Base-by-base conservation (phyloP, 2,888 invertebrate species). In the Orchesellides sinensis region DNA sequence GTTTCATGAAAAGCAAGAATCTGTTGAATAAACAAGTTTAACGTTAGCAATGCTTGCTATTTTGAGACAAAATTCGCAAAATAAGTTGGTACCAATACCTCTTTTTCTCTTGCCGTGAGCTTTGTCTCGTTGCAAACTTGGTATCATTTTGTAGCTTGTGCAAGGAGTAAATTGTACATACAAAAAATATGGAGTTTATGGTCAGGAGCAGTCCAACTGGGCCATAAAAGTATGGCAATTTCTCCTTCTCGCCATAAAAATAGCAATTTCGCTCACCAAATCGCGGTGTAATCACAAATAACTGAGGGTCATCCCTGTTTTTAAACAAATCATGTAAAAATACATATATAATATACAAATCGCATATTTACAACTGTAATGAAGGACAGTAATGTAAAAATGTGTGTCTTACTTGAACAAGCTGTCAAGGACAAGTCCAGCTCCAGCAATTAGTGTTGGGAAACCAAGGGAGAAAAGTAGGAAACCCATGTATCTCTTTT, bases 221-320 rank as follows among this genome's bases (percentile, higher is more conserved):
- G 6, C 95, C 96, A 90, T 93, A 96, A 91, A 96, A 96, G 91
- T 95, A 96, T 5, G 95, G 94, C 86, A 96, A 92, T 83, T 95
- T 94, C 90, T 96, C 95, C 90, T 93, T 92, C 90, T 94, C 94
- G 88, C 95, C 96, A 90, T 93, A 93, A 91, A 96, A 96, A 95
- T 96, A 96, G 91, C 96, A 96, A 88, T 93, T 93, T 88, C 92
- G 92, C 89, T 93, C 93, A 59, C 94, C 96, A 90, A 96, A 96
- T 84, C 94, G 93, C 32, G 96, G 96, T 84, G 95, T 92, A 87
- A 96, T 91, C 14, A 87, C 73, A 27, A 54, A 80, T 14, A 83
- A 52, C 1, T 77, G 90, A 89, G 92, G 92, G 66, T 92, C 90
- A 93, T 94, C 49, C 94, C 95, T 95, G 92, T 89, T 93, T 92